Percentiles rank a stretch among this genome's conserved stretches.
Evolutionary conservation across 2,113 vertebrate genomes (phyloP).

Genomic region (Seriola dumerili): DNA sequence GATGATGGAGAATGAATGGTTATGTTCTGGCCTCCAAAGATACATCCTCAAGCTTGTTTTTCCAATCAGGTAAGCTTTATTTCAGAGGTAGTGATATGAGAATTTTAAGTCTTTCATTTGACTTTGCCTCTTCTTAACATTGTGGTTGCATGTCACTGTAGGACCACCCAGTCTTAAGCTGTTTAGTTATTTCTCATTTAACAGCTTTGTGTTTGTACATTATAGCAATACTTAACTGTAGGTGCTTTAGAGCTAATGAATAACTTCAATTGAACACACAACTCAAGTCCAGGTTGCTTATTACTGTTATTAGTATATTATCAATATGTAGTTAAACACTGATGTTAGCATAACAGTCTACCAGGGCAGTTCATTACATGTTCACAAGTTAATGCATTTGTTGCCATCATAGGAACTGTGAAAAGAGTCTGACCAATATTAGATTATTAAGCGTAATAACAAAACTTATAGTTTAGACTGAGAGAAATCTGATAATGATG

Average conservation of each 20-base stretch:
- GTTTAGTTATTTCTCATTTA: neutral
- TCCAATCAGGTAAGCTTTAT: neutral
- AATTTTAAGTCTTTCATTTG: neutral
- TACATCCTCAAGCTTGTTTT: neutral
- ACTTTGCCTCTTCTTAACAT: neutral
- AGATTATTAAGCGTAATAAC: neutral
- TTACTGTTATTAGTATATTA: neutral
- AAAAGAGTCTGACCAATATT: neutral
- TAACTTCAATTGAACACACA: neutral
- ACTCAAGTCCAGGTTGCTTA: too few species aligned
- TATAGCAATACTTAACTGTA: neutral
- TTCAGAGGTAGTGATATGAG: too few species aligned
- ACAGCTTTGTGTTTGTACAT: neutral
- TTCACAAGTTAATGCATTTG: neutral
- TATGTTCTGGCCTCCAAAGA: conserved; percentile 1
- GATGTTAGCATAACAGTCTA: too few species aligned
- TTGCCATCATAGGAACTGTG: neutral
- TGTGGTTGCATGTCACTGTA: neutral
- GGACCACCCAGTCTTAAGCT: neutral
- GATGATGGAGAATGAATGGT: conserved; percentile 7
- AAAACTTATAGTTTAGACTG: neutral
- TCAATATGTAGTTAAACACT: too few species aligned
- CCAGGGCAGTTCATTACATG: neutral
- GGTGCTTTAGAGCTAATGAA: neutral
- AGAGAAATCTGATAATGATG: neutral